Evolutionary conservation across 2,797 vertebrate genomes (phyloP).

Genomic region (Iguana delicatissima): DNA sequence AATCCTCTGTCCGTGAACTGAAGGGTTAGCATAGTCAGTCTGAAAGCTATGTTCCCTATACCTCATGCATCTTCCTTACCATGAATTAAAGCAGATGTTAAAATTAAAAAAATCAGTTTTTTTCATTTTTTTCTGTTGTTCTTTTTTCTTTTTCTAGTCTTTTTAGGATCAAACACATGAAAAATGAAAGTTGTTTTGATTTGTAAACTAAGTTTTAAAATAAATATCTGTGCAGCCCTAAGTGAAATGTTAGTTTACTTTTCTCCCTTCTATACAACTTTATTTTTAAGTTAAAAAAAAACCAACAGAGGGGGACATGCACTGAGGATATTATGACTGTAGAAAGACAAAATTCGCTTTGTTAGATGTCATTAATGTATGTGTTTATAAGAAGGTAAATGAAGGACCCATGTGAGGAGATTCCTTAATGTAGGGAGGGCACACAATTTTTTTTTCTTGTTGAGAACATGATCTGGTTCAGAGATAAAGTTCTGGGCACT

Average conservation of each 20-base stretch:
- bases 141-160: not conserved
- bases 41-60: not conserved
- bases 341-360: not conserved
- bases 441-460: not conserved
- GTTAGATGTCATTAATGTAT: not conserved
- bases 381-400: not conserved
- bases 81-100: not conserved
- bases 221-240: not conserved
- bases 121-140: no score
- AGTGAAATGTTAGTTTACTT: not conserved
- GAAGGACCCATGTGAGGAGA: not conserved
- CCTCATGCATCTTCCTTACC: conserved; percentile 5
- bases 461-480: not conserved
- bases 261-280: not conserved
- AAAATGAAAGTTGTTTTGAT: not conserved
- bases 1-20: not conserved
- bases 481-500: not conserved
- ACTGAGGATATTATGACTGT: no score
- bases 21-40: conserved; percentile 11
- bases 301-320: not conserved
- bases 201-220: not conserved
- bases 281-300: not conserved
- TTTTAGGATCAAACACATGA: not conserved
- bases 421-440: not conserved
- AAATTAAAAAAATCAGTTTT: no score